A percentile compares a stretch with the other conserved stretches of the same genome.
phyloP scores from a whole-genome alignment of 92 coral and sea anemone genomes.

The Parazoanthus atlanticus region DNA sequence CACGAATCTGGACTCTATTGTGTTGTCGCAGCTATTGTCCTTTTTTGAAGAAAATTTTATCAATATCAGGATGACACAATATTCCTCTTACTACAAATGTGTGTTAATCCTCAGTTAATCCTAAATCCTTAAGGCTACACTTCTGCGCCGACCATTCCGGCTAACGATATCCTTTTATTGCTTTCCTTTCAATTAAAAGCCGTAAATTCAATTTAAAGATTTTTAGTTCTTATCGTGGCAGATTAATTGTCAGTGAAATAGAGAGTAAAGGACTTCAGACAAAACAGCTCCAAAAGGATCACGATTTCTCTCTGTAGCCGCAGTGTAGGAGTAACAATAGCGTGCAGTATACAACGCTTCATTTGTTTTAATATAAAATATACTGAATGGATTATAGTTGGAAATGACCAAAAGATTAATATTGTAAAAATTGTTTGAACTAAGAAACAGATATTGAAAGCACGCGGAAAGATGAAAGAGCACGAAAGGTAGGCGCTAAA shows the following conservation, averaged over 20 bases:
- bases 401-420: too few species aligned
- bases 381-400: too few species aligned
- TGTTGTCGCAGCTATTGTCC: too few species aligned
- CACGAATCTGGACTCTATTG: neutral
- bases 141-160: neutral
- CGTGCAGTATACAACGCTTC: neutral
- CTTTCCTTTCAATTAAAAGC: neutral
- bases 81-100: neutral
- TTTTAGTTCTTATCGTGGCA: too few species aligned
- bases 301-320: neutral
- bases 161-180: neutral
- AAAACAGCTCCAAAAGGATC: neutral
- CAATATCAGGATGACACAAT: too few species aligned
- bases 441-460: too few species aligned
- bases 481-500: too few species aligned
- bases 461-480: too few species aligned
- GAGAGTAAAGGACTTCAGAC: neutral
- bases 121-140: neutral
- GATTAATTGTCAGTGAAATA: neutral
- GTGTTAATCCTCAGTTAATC: neutral
- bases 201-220: neutral
- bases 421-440: too few species aligned
- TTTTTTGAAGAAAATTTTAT: neutral
- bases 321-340: neutral
- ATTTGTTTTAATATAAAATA: too few species aligned